Base-by-base conservation (phyloP, 2,113 vertebrate genomes). In the Artemisiospiza belli region DNA sequence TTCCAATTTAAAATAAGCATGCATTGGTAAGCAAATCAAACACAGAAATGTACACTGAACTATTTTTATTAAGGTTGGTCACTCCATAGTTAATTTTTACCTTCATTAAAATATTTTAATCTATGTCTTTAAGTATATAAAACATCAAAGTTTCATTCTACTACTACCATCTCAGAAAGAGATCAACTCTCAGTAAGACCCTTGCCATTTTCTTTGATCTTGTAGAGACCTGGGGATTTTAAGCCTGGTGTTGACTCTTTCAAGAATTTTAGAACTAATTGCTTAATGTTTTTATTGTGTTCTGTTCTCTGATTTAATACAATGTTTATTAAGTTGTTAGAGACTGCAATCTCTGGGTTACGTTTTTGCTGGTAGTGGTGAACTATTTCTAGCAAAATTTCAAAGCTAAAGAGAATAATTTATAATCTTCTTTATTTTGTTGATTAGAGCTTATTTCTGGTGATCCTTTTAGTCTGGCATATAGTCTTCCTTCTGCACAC, bases 121-220 rank as follows among this genome's bases (percentile, higher is more conserved):
- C 89, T 95, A 28, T 43, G 70, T 96, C 87, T 96, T 92, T 94
- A 94, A 94, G 87, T 82, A 83, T 91, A 92, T 73, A 92, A 95
- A 87, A 95, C 92, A 89, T 96, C 94, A 94, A 96, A 96, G 91
- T 96, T 95, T 91, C 52, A 52, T 87, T 95, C 77, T 69, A 83
- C 55, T 24, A 59, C 70, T 87, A 83, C 92, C 43, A 80, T 57
- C 58, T 89, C 91, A 91, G 90, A 91, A 81, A 91, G 70, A 92
- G 86, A 91, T 87, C 94, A 73, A 76, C 43, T 85, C 89, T 92
- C 92, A 95, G 89, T 93, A 92, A 96, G 95, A 95, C 88, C 80
- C 92, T 91, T 94, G 63, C 67, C 77, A 89, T 76, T 94, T 96
- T 92, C 94, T 97, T 97, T 96, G 94, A 96, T 96, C 95, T 94